phyloP scores from a whole-genome alignment of 2,113 vertebrate genomes.

The Genyomyrus donnyi region DNA sequence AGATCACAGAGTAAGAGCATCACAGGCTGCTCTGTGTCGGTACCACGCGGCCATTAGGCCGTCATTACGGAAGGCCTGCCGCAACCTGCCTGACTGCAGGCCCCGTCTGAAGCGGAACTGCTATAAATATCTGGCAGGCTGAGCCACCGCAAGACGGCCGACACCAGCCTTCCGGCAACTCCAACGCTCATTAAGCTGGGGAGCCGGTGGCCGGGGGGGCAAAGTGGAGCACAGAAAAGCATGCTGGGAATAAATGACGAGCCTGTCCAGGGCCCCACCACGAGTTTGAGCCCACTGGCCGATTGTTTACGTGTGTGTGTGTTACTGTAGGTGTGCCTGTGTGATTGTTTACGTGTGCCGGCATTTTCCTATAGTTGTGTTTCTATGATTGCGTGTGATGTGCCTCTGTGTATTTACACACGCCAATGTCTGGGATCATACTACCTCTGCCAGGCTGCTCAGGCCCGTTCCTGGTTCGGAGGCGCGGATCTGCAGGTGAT shows the following conservation, averaged over 20 bases:
- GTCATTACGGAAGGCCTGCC: conserved; percentile 4
- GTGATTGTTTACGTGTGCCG: not conserved
- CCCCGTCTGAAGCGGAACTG: not conserved
- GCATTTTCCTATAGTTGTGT: not conserved
- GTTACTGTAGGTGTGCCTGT: not conserved
- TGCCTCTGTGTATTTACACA: not conserved
- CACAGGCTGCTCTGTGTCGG: not conserved
- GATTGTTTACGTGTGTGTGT: not conserved
- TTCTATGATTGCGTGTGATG: not conserved
- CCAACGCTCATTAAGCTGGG: not conserved
- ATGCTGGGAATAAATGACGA: not conserved
- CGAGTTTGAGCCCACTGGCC: conserved; percentile 22
- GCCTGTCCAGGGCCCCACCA: not conserved
- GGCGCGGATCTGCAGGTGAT: conserved; percentile 70
- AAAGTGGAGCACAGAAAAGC: not conserved
- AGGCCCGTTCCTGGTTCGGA: conserved; percentile 66
- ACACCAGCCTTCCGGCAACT: not conserved
- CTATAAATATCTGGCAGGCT: conserved; percentile 15
- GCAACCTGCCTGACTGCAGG: conserved; percentile 4
- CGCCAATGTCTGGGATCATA: not conserved
- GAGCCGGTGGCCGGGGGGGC: not conserved
- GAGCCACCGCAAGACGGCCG: not conserved
- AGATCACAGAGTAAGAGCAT: not conserved
- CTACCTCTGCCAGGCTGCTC: conserved; percentile 73
- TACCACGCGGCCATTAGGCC: not conserved